Conservation (phyloP, 2,797 vertebrate genomes). For the Clarias platycephalus region DNA sequence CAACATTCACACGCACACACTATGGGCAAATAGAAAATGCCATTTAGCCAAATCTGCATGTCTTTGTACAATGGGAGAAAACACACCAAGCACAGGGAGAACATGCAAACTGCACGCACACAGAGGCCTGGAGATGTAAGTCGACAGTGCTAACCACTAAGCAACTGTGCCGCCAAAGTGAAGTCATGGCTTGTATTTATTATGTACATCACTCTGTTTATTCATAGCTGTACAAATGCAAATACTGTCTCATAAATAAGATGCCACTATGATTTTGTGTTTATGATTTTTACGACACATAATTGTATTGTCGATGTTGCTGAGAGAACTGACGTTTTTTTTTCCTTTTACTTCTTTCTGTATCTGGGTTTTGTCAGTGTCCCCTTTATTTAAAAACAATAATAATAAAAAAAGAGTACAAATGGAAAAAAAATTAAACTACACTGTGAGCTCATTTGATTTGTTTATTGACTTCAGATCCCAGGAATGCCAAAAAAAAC, state of each 20-base stretch:
- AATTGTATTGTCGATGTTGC: not conserved
- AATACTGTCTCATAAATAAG: not conserved
- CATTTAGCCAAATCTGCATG: too few relatives aligned
- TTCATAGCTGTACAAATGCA: slow-evolving; percentile 3
- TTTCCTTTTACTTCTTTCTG: not conserved
- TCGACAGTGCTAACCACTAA: not conserved
- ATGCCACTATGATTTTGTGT: too few relatives aligned
- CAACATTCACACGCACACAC: too few relatives aligned
- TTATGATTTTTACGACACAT: not conserved
- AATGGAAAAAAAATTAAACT: too few relatives aligned
- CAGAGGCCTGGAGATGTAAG: too few relatives aligned
- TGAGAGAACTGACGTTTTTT: not conserved
- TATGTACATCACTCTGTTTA: not conserved
- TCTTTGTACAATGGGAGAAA: too few relatives aligned
- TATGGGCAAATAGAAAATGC: too few relatives aligned
- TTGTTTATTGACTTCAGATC: not conserved
- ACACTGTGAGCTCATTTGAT: not conserved
- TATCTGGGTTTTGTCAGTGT: not conserved
- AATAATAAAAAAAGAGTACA: not conserved
- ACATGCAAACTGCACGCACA: too few relatives aligned
- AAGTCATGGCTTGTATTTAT: not conserved
- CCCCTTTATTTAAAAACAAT: not conserved
- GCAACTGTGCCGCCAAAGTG: not conserved
- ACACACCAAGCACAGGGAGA: too few relatives aligned
- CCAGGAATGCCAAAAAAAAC: not conserved